Evolutionary conservation across 2,797 vertebrate species (phyloP).

Genomic region (Cynopterus sphinx): DNA sequence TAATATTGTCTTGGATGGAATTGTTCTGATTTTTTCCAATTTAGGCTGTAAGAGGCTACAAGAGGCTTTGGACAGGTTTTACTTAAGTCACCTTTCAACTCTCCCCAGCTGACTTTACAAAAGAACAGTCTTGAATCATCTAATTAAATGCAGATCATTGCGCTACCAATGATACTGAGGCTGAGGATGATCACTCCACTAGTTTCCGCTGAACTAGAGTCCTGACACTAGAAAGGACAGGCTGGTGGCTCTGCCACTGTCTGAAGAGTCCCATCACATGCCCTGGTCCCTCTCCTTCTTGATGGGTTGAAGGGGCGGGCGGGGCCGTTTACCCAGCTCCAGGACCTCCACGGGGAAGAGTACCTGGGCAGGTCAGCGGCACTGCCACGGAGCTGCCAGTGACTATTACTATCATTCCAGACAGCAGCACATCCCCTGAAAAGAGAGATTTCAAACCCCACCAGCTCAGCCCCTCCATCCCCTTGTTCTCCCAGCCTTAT

Average conservation of each 20-base stretch:
- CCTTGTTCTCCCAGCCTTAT: slow-evolving; percentile 66
- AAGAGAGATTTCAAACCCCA: slow-evolving; percentile 56
- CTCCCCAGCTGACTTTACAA: not conserved
- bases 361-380: not conserved
- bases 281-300: not conserved
- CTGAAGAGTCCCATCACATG: not conserved
- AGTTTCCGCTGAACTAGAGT: fast-evolving
- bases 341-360: not conserved
- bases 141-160: not conserved
- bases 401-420: slow-evolving; percentile 55
- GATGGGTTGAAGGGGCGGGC: not conserved
- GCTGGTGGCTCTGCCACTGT: not conserved
- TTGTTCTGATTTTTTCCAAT: not conserved
- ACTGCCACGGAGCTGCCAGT: slow-evolving; percentile 56
- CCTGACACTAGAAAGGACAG: not conserved
- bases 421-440: slow-evolving; percentile 7
- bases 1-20: not conserved
- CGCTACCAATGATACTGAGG: not conserved
- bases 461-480: slow-evolving; percentile 60
- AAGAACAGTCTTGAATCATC: not conserved
- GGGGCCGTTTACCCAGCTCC: not conserved
- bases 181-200: not conserved
- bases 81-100: not conserved
- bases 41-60: not conserved
- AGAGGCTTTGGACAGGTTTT: not conserved